Conservation (phyloP, 2,888 invertebrate genomes). For the Fragum sueziense region DNA sequence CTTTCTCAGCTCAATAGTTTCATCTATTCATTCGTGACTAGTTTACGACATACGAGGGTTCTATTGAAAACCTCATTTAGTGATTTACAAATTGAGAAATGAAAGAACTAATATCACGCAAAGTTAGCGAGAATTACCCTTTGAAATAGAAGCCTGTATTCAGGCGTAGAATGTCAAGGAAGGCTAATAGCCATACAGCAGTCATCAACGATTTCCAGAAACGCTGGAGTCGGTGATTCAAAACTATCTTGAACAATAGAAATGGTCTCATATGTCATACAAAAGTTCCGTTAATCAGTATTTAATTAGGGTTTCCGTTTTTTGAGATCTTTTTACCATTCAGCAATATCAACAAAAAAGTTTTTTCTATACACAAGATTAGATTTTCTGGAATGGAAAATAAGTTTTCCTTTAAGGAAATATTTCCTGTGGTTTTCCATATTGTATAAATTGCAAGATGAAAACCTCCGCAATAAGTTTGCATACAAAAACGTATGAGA, state of each 20-base stretch:
- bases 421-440: no score
- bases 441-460: no score
- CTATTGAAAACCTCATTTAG: conserved; percentile 11
- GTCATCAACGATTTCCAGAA: neutral
- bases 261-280: conserved; percentile 8
- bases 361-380: no score
- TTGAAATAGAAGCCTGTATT: conserved; percentile 11
- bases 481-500: no score
- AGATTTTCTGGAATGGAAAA: no score
- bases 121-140: neutral
- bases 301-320: conserved; percentile 16
- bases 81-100: conserved; percentile 32
- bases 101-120: conserved; percentile 22
- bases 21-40: neutral
- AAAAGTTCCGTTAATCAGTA: conserved; percentile 16
- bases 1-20: neutral
- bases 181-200: neutral
- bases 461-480: no score
- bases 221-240: neutral
- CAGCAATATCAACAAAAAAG: no score
- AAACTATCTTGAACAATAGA: neutral
- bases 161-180: neutral
- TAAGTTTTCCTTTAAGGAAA: no score
- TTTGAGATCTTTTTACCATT: no score
- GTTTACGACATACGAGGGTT: neutral